Evolutionary conservation across 2,113 vertebrate genomes (phyloP).

Genomic region (Zosterops hypoxanthus): DNA sequence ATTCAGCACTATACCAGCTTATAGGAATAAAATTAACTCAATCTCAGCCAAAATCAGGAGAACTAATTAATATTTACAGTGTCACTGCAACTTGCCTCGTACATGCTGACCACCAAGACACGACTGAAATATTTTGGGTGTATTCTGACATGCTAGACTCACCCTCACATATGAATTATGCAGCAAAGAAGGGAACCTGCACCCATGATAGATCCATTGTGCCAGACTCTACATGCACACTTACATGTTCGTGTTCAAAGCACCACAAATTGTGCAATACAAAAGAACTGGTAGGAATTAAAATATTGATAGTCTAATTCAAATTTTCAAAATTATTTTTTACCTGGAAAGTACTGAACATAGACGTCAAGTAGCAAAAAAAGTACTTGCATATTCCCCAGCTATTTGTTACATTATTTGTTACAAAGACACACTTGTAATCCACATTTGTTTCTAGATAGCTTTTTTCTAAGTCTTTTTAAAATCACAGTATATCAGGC

Average conservation of each 20-base stretch:
- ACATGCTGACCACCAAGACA: neutral
- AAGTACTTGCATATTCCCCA: neutral
- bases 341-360: neutral
- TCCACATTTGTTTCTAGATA: neutral
- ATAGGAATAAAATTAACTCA: neutral
- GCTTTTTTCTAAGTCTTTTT: neutral
- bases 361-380: neutral
- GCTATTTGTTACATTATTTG: neutral
- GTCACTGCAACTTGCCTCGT: neutral
- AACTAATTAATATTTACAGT: neutral
- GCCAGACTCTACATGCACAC: neutral
- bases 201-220: neutral
- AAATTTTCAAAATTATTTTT: neutral
- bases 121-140: rapidly evolving
- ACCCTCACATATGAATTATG: rapidly evolving
- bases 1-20: neutral
- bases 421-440: neutral
- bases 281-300: neutral
- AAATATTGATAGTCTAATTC: neutral
- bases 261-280: rapidly evolving
- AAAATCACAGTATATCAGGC: rapidly evolving
- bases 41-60: neutral
- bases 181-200: neutral
- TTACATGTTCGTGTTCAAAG: neutral
- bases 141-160: neutral